phyloP scores from a whole-genome alignment of 2,888 invertebrate genomes.

The Rhaphigaster nebulosa region DNA sequence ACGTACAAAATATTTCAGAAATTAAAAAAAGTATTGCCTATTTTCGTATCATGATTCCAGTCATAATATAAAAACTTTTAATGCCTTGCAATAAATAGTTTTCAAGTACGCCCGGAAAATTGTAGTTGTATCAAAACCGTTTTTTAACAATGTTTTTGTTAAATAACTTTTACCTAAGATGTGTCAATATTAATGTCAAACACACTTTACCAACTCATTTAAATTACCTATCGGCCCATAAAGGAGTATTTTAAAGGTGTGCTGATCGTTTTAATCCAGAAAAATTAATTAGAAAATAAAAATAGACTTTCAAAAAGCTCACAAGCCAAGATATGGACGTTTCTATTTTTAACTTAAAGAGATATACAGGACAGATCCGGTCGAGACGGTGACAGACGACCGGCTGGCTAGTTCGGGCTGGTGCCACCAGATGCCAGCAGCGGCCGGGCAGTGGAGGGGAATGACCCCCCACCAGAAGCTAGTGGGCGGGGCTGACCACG shows the following conservation, averaged over 20 bases:
- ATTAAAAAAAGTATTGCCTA: no score
- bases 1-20: no score
- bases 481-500: constrained; percentile 17
- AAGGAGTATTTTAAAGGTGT: background rate
- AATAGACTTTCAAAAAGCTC: background rate
- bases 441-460: constrained; percentile 55
- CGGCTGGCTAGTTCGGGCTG: constrained; percentile 39
- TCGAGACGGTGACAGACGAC: constrained; percentile 31
- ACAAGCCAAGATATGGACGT: background rate
- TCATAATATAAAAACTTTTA: no score
- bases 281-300: background rate
- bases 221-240: no score
- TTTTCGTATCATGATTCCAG: no score
- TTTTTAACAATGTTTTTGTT: no score
- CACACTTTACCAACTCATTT: background rate
- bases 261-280: background rate
- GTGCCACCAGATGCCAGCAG: constrained; percentile 47
- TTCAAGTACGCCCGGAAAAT: no score
- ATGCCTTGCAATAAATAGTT: no score
- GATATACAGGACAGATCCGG: constrained; percentile 10
- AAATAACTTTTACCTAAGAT: no score
- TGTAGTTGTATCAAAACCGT: no score
- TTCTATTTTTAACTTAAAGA: constrained; percentile 20
- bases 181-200: background rate
- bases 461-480: constrained; percentile 25